Conservation (phyloP, 2,888 invertebrate genomes). For the Patella pellucida region DNA sequence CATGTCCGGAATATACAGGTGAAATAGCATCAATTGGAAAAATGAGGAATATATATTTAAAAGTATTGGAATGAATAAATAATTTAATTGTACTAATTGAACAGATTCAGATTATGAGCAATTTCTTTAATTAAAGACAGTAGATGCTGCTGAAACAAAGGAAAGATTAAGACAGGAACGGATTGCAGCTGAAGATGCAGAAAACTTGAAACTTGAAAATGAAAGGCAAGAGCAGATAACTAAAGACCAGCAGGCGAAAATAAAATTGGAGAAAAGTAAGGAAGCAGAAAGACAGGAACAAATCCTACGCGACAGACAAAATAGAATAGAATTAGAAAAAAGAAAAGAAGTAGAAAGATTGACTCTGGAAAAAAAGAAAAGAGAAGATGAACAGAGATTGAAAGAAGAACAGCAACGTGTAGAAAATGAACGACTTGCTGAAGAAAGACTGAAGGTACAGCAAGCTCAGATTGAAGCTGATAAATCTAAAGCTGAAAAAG, state of each 20-base stretch:
- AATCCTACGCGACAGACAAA: background rate
- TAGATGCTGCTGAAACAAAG: background rate
- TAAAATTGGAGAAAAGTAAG: slow-evolving; percentile 4
- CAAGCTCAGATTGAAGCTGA: slow-evolving; percentile 28
- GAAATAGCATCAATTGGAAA: no score
- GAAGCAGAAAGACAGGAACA: slow-evolving; percentile 14
- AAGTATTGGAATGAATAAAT: no score
- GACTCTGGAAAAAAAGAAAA: background rate
- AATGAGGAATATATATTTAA: background rate
- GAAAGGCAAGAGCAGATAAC: slow-evolving; percentile 11
- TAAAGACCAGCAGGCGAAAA: slow-evolving; percentile 8
- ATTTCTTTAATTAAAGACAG: background rate
- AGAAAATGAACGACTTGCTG: background rate
- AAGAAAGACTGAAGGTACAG: slow-evolving; percentile 15
- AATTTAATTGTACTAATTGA: no score
- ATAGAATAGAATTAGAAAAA: slow-evolving; percentile 2
- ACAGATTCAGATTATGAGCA: background rate
- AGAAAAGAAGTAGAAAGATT: slow-evolving; percentile 12
- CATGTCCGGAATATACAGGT: no score
- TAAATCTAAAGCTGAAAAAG: slow-evolving; percentile 37
- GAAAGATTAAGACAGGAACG: slow-evolving; percentile 3
- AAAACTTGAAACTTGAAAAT: slow-evolving; percentile 4
- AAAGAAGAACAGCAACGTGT: slow-evolving; percentile 15
- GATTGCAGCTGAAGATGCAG: background rate
- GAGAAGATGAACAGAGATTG: slow-evolving; percentile 6